Base-by-base conservation (phyloP, 2,888 invertebrate species). In the Myathropa florea region DNA sequence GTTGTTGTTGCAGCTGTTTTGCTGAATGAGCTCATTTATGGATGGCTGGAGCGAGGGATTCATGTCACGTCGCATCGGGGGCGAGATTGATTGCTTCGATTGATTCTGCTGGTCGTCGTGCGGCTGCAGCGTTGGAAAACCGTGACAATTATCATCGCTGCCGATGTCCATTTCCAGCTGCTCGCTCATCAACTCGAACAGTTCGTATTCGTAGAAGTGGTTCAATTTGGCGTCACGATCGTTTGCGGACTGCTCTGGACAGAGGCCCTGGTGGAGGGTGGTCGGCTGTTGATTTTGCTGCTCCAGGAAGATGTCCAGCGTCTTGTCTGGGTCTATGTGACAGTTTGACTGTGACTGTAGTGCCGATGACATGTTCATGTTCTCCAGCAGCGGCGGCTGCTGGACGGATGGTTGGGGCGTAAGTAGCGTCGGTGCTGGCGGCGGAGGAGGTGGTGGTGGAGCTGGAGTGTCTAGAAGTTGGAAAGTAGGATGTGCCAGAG, bases 101-200 rank as follows among this genome's bases (percentile, higher is more conserved):
- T 79, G 81, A 0, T 78, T 81, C 2, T 80, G 75, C 10, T 81
- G 83, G 46, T 46, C 46, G 7, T 46, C 46, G 6, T 83, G 90
- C 90, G 81, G 90, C 70, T 75, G 65, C 26, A 88, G 55, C 2
- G 71, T 57, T 67, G 89, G 28, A 83, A 91, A 36, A 79, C 90
- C 88, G 36, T 89, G 90, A 73, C 85, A 85, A 36, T 89, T 91
- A 14, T 90, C 90, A 57, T 92, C 92, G 53, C 92, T 93, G 30
- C 93, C 93, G 72, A 94, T 92, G 88, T 94, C 94, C 94, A 94
- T 94, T 71, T 94, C 94, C 70, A 94, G 90, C 88, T 94, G 94
- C 87, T 93, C 94, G 68, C 90, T 91, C 91, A 92, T 92, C 76
- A 93, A 85, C 83, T 93, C 92, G 60, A 93, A 89, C 60, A 93